A percentile compares a stretch with the other conserved stretches of the same genome.
These are phyloP conservation scores for Xerus inauris DNA, from an alignment of 2,113 vertebrate species.

Conservation along the genomic window DNA sequence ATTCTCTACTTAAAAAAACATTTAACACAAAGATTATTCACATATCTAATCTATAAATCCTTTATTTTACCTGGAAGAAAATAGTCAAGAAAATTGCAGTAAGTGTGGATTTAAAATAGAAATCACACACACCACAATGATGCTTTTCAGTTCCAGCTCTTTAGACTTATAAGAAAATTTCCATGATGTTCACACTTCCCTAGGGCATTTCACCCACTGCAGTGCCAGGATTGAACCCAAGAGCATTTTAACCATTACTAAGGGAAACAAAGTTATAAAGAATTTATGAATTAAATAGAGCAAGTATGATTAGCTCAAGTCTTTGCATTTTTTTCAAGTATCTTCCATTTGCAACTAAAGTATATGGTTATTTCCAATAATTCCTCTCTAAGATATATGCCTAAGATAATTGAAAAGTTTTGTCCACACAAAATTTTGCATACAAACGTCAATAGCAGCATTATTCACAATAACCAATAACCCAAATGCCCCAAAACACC, in stretches of 20 bases:
- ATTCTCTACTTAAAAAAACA: not conserved
- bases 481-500: conserved; percentile 1
- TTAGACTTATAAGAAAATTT: conserved; percentile 29
- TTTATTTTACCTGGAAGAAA: conserved; percentile 45
- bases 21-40: not conserved
- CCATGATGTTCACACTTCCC: not conserved
- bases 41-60: conserved; percentile 1
- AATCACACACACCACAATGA: not conserved
- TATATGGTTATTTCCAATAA: not conserved
- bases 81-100: conserved; percentile 50
- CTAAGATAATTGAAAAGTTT: not conserved
- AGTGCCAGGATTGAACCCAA: not conserved
- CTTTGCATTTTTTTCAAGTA: conserved; percentile 6
- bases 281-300: conserved; percentile 37
- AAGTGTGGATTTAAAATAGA: conserved; percentile 29
- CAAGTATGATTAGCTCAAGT: conserved; percentile 37
- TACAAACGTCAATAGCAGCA: not conserved
- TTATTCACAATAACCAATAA: conserved; percentile 31
- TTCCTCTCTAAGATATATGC: conserved; percentile 12
- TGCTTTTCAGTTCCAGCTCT: conserved; percentile 44
- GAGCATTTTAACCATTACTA: conserved; percentile 22
- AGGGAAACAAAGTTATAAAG: conserved; percentile 20
- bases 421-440: not conserved
- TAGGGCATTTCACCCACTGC: not conserved
- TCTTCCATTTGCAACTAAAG: conserved; percentile 51